phyloP scores from a whole-genome alignment of 2,797 vertebrate species.

The Caiman crocodilus region DNA sequence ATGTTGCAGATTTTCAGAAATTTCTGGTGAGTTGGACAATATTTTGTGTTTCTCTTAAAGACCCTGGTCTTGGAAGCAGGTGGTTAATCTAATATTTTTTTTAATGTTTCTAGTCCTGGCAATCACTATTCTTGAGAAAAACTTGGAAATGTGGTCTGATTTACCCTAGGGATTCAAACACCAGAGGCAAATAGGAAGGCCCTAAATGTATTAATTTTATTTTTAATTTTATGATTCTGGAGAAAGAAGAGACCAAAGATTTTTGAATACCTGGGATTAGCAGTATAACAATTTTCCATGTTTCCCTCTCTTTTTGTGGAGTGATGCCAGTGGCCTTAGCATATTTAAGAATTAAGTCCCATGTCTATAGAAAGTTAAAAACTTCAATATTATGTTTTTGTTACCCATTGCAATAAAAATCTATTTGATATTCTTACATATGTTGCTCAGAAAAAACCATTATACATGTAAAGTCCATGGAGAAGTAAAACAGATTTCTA shows the following conservation, averaged over 20 bases:
- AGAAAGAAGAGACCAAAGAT: too few species aligned
- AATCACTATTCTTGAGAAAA: too few species aligned
- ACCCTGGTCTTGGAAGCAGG: neutral
- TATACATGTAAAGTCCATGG: neutral
- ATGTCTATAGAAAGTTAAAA: neutral
- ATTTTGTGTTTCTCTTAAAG: neutral
- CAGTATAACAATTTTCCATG: too few species aligned
- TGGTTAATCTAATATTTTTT: neutral
- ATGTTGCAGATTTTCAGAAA: neutral
- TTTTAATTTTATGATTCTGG: too few species aligned
- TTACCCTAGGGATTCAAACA: too few species aligned
- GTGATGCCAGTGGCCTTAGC: neutral
- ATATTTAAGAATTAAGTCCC: neutral
- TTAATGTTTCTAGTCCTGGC: too few species aligned
- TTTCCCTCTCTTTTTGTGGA: neutral
- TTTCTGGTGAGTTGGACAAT: neutral
- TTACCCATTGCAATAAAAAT: neutral
- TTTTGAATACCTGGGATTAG: too few species aligned
- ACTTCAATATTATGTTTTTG: neutral
- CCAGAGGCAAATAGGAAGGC: too few species aligned
- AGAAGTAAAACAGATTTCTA: neutral
- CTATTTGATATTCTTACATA: neutral
- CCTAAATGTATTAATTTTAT: too few species aligned
- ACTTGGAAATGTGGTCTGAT: too few species aligned
- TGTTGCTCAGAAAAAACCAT: neutral